phyloP scores from a whole-genome alignment of 92 coral and sea anemone species.

The Porites lobata region DNA sequence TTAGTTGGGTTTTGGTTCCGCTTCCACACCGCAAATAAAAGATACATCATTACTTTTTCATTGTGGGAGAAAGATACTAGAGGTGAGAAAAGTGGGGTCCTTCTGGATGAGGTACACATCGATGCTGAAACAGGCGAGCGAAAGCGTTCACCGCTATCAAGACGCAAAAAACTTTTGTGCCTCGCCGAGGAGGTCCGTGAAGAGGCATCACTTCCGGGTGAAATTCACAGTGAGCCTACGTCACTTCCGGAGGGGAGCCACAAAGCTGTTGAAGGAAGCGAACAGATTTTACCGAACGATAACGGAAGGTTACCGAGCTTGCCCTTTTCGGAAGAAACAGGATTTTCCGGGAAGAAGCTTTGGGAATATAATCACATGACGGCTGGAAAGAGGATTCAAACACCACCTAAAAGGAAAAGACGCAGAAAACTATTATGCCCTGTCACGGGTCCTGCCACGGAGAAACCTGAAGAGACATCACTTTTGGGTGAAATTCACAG shows the following conservation, averaged over 20 bases:
- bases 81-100: background rate
- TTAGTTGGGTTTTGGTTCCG: constrained; percentile 43
- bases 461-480: background rate
- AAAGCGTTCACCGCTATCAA: background rate
- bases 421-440: background rate
- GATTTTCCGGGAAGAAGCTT: background rate
- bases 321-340: background rate
- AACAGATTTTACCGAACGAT: background rate
- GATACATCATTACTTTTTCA: constrained; percentile 18
- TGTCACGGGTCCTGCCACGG: background rate
- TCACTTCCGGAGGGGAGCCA: background rate
- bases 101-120: constrained; percentile 14
- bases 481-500: background rate
- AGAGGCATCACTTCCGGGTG: background rate
- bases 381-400: background rate
- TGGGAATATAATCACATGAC: background rate
- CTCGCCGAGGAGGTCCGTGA: too few relatives aligned
- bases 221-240: background rate
- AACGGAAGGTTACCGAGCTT: background rate
- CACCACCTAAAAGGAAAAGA: background rate
- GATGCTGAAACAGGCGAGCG: constrained; percentile 20
- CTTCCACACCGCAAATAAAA: constrained; percentile 12
- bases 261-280: background rate
- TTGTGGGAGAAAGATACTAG: background rate
- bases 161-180: background rate